Base-by-base conservation (phyloP, 1,140 invertebrate species). In the Drosophila serrata region DNA sequence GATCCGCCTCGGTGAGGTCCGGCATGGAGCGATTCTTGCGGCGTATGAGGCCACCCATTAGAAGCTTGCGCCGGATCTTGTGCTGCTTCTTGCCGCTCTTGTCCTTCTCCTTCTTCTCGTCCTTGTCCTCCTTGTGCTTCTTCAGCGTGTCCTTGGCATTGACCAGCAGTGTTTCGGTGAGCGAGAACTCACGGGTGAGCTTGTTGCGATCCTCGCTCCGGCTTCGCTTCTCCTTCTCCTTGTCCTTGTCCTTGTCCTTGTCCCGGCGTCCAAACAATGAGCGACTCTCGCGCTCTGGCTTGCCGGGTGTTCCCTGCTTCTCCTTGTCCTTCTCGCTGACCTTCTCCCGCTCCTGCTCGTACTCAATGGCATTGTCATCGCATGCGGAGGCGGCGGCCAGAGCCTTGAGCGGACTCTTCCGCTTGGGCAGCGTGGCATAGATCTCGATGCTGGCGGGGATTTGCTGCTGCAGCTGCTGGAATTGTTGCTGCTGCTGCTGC, bases 1-100 rank as follows among this genome's bases (percentile, higher is more conserved):
- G 51, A 37, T 55, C 93, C 67, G 96, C 95, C 91, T 97, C 97
- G 3, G 97, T 95, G 17, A 98, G 93, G 94, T 98, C 97, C 1
- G 97, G 97, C 96, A 98, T 97, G 63, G 97, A 98, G 69, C 97
- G 94, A 92, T 98, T 98, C 93, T 98, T 98, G 33, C 97, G 94
- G 74, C 96, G 95, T 35, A 98, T 98, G 56, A 98, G 93, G 2
- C 97, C 97, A 27, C 97, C 97, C 97, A 98, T 98, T 2, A 98
- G 85, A 1, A 98, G 84, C 93, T 98, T 98, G 88, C 97, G 94
- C 29, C 97, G 93, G 43, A 98, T 97, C 93, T 97, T 98, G 88
- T 98, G 97, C 90, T 98, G 97, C 79, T 98, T 98, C 86, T 98
- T 98, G 15, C 95, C 95, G 42, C 95, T 94, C 82, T 97, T 97